phyloP scores from a whole-genome alignment of 2,113 vertebrate species.

The Pteropus alecto region DNA sequence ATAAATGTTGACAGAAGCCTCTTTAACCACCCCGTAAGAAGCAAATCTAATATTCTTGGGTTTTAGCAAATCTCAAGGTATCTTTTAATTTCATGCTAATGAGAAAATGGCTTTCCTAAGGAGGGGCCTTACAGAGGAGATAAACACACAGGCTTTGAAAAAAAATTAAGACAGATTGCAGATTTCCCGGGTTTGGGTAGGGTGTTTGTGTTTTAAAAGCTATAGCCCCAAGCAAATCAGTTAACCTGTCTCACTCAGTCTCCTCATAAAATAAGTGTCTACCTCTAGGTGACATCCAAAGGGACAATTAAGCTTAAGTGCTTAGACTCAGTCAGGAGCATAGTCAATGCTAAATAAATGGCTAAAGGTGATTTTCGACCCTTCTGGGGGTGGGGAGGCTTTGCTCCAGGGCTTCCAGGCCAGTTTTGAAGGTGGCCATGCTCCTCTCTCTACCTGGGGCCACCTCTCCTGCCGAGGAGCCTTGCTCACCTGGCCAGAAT shows the following conservation, averaged over 20 bases:
- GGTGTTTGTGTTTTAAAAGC: neutral
- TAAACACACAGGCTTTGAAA: slow-evolving; percentile 1
- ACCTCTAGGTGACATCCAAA: neutral
- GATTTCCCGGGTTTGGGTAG: neutral
- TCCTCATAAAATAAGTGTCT: neutral
- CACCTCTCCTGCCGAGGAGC: neutral
- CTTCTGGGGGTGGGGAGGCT: neutral
- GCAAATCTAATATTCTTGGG: slow-evolving; percentile 51
- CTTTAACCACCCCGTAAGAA: neutral
- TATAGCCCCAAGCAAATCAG: neutral
- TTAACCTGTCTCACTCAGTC: neutral
- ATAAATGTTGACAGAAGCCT: slow-evolving; percentile 9
- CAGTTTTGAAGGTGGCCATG: neutral
- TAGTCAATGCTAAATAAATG: neutral
- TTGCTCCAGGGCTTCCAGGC: neutral
- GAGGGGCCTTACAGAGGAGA: neutral
- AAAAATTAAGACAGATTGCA: neutral
- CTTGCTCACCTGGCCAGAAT: neutral
- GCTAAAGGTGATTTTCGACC: neutral
- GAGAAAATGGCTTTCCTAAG: slow-evolving; percentile 50
- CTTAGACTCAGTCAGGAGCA: neutral
- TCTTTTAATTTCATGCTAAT: slow-evolving; percentile 56
- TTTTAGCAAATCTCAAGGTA: slow-evolving; percentile 55
- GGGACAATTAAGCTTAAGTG: too few relatives aligned
- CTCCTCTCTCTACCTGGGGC: neutral